Evolutionary conservation across 2,113 vertebrate genomes (phyloP), one percentile per base, ranked within the genome.

Genomic region (Clarias batrachus): DNA sequence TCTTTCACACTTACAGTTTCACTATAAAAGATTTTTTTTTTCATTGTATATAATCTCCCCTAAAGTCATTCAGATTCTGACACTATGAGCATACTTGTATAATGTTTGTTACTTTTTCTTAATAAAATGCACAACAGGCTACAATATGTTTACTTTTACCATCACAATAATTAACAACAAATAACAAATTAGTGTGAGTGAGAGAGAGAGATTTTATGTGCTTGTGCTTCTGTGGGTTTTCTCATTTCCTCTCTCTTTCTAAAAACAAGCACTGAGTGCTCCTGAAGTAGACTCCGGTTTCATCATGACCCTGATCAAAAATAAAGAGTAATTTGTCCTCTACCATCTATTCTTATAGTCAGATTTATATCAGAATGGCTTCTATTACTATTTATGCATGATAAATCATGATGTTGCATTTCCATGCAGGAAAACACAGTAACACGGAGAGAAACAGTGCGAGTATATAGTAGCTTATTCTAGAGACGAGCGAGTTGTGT

Each of bases 401-500:
- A 48, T 74, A 37, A 37, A 71, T 71, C 9, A 74, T 25, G 23
- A 25, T 76, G 23, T 11, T 13, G 21, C 23, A 21, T 73, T 9
- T 73, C 23, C 73, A 52, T 4, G 1, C 19, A 52, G 73, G 41
- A 13, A 73, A 48, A 48, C 48, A 23, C 7, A 19, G 8, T 21
- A 23, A 25, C n/a, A n/a, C 41, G 0, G 23, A 76, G 73, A 52
- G 23, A 11, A n/a, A 14, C 21, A 54, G 48, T 68, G 71, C 76
- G 66, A 41, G 11, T 54, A 21, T 54, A 27, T n/a, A 57, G 60
- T 59, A 25, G 21, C 21, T 63, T 33, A 62, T 16, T 17, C 16
- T 23, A 66, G 59, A 85, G 78, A 65, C 30, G 25, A 65, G 59
- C 41, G 73, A 21, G 41, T 57, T 79, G 84, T 66, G 17, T 57